A percentile compares a stretch with the other conserved stretches of the same genome.
Evolutionary conservation across 2,888 invertebrate genomes (phyloP).

Genomic region (Lithodes maja): DNA sequence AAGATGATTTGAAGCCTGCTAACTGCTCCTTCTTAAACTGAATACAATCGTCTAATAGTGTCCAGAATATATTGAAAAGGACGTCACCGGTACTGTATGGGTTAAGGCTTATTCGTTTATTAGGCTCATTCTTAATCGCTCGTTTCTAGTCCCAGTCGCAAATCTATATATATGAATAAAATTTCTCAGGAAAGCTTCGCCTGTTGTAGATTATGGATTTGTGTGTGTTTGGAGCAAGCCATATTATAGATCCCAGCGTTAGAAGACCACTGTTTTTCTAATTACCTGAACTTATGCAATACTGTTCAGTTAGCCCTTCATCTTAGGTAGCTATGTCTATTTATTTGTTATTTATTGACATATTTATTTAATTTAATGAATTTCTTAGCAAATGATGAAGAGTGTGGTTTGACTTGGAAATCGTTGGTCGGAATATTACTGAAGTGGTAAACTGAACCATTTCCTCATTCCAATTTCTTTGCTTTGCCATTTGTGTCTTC

Average conservation of each 20-base stretch:
- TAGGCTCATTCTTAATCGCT: not conserved
- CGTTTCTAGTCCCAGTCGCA: conserved; percentile 3
- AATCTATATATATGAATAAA: not conserved
- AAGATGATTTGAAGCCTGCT: too few species aligned
- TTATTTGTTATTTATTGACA: conserved; percentile 7
- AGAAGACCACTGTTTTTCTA: not conserved
- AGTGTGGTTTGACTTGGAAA: not conserved
- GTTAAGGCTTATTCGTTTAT: not conserved
- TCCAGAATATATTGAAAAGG: too few species aligned
- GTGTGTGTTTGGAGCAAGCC: not conserved
- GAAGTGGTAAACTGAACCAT: not conserved
- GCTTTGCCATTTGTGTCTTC: not conserved
- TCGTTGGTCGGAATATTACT: not conserved
- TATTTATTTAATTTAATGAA: conserved; percentile 9
- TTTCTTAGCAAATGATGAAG: not conserved
- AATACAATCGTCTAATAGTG: too few species aligned
- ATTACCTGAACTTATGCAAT: not conserved
- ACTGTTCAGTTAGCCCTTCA: not conserved
- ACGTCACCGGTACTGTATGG: too few species aligned
- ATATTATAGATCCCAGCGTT: not conserved
- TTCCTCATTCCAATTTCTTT: not conserved
- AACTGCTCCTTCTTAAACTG: too few species aligned
- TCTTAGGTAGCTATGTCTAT: not conserved
- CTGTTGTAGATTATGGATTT: not conserved
- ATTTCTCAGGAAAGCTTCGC: conserved; percentile 20